A percentile compares a stretch with the other conserved stretches of the same genome.
phyloP scores from a whole-genome alignment of 2,888 invertebrate species.

The Eristalis intricaria region DNA sequence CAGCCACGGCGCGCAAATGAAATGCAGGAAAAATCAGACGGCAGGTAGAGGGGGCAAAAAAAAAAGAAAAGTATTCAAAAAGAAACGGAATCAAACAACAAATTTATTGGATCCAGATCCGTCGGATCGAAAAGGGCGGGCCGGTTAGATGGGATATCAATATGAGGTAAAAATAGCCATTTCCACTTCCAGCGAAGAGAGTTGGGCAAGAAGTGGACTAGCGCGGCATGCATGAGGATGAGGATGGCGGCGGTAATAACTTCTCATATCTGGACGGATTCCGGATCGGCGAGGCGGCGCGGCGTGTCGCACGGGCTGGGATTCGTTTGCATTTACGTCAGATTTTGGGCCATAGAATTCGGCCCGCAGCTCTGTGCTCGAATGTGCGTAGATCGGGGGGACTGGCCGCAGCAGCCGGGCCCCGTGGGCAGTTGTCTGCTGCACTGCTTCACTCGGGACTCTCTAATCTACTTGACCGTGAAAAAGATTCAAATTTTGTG shows the following conservation, averaged over 20 bases:
- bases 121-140: conserved; percentile 67
- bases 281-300: background rate
- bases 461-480: conserved; percentile 70
- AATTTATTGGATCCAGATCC: conserved; percentile 71
- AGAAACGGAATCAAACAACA: conserved; percentile 55
- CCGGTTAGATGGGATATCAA: conserved; percentile 71
- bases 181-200: conserved; percentile 66
- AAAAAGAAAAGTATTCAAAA: conserved; percentile 1
- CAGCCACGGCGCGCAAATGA: conserved; percentile 1
- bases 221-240: conserved; percentile 38
- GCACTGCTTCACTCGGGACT: conserved; percentile 24
- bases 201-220: conserved; percentile 60
- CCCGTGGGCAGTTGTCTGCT: conserved; percentile 37
- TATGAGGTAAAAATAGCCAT: conserved; percentile 67
- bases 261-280: conserved; percentile 54
- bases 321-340: conserved; percentile 67
- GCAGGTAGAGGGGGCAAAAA: conserved; percentile 25
- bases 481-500: conserved; percentile 38
- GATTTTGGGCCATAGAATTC: conserved; percentile 70
- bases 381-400: conserved; percentile 16
- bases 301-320: background rate
- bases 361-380: conserved; percentile 5
- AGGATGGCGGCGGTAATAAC: conserved; percentile 51
- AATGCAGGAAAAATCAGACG: conserved; percentile 46
- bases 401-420: conserved; percentile 4